Evolutionary conservation across 2,113 vertebrate species (phyloP).

Genomic region (Tautogolabrus adspersus): DNA sequence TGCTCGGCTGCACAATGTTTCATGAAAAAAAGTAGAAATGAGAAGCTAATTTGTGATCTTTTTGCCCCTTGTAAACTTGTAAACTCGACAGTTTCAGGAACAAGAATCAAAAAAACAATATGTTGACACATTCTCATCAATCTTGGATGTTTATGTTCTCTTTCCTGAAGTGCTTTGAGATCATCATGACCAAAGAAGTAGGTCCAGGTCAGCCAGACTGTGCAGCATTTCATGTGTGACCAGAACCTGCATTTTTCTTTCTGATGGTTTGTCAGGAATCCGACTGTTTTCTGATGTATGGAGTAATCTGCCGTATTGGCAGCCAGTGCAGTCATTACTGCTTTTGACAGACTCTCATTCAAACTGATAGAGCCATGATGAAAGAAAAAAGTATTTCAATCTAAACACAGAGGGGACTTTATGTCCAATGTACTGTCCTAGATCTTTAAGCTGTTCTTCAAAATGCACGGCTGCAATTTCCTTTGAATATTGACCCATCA

Average conservation of each 20-base stretch:
- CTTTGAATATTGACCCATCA: background rate
- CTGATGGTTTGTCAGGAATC: slow-evolving; percentile 61
- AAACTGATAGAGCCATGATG: slow-evolving; percentile 14
- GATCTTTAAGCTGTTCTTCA: slow-evolving; percentile 4
- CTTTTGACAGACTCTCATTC: slow-evolving; percentile 54
- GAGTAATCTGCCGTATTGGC: slow-evolving; percentile 51
- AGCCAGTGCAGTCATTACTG: slow-evolving; percentile 52
- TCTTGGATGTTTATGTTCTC: background rate
- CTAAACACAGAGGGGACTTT: slow-evolving; percentile 2
- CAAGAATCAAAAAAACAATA: no score
- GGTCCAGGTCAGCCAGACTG: slow-evolving; percentile 22
- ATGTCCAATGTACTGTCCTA: background rate
- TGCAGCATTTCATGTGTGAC: slow-evolving; percentile 33
- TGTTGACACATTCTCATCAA: background rate
- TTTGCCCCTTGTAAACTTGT: no score
- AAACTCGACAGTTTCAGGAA: no score
- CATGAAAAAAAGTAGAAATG: no score
- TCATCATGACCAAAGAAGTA: slow-evolving; percentile 7
- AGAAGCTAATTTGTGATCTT: no score
- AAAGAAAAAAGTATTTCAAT: background rate
- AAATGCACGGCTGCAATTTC: background rate
- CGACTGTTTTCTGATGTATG: slow-evolving; percentile 60
- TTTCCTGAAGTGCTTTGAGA: background rate
- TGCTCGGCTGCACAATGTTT: no score
- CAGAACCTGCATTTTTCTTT: slow-evolving; percentile 46